Evolutionary conservation across 2,888 invertebrate species (phyloP), one percentile per base, ranked within the genome.

Genomic region (Malthinus seriepunctatus): DNA sequence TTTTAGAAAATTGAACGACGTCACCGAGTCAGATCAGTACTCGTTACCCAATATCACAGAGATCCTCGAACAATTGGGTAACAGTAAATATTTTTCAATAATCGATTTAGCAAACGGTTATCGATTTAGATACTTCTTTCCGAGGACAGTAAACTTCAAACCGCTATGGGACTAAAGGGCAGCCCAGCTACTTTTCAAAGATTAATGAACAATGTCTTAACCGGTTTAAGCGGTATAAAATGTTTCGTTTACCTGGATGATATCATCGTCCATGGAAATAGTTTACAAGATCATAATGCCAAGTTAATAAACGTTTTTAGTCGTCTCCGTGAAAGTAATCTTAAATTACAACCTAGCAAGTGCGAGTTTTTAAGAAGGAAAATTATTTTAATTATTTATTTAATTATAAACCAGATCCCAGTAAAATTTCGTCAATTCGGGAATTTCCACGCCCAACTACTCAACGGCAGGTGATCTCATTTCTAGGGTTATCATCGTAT

Each of bases 241-340:
- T 70, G 73, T 49, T 68, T 76, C 11, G 70, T 74, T 0, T 78
- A 73, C 54, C 35, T 76, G 8, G 76, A 77, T 39, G 75, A 77
- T 60, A 66, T 75, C 3, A 65, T 77, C 0, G 63, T 74, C 42
- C 49, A 66, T 53, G 68, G 62, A 2, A 50, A 63, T n/a, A 60
- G 63, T 4, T 15, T 74, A 4, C 38, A 64, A 38, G 63, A 67
- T 8, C 73, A 75, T 37, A 62, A 64, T 8, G 14, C 39, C 2
- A 67, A 62, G 55, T 35, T 64, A 15, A 37, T 8, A 35, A 9
- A 45, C 5, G 47, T 56, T 10, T 63, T 63, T 33, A 12, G 38
- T 9, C 11, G 42, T 38, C 32, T 56, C n/a, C 14, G 58, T 44
- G 32, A 55, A 8, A 33, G 67, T 10, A 65, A 63, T 15, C 32